A percentile compares a stretch with the other conserved stretches of the same genome.
phyloP scores from a whole-genome alignment of 1,140 invertebrate genomes.

The Scaptomyza pallida region DNA sequence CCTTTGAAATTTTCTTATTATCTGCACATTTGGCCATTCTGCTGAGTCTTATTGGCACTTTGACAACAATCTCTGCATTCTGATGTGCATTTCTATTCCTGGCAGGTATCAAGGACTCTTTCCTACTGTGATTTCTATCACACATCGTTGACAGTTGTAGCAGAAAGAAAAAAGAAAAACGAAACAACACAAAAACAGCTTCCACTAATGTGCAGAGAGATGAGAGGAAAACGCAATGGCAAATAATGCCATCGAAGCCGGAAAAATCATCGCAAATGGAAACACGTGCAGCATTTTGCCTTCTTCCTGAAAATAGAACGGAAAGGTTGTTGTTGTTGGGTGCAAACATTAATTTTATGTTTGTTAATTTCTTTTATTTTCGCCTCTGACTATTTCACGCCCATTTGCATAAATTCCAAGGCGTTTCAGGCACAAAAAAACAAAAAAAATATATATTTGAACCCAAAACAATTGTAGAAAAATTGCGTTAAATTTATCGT shows the following conservation, averaged over 20 bases:
- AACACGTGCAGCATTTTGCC: constrained; percentile 60
- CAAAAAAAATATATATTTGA: constrained; percentile 5
- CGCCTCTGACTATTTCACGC: constrained; percentile 69
- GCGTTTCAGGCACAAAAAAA: constrained; percentile 47
- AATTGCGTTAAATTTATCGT: constrained; percentile 80
- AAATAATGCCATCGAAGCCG: constrained; percentile 13
- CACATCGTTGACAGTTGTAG: constrained; percentile 49
- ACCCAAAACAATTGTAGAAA: constrained; percentile 41
- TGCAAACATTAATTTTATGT: constrained; percentile 82
- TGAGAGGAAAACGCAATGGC: constrained; percentile 4
- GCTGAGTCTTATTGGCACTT: constrained; percentile 65
- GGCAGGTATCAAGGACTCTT: constrained; percentile 20
- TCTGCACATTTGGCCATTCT: constrained; percentile 48
- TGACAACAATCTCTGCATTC: constrained; percentile 70
- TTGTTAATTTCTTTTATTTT: constrained; percentile 82
- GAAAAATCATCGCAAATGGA: constrained; percentile 53
- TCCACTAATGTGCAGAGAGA: constrained; percentile 52
- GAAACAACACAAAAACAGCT: constrained; percentile 54
- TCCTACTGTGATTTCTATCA: constrained; percentile 61
- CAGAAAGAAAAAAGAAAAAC: constrained; percentile 11
- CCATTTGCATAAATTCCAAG: constrained; percentile 79
- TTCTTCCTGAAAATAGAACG: neutral
- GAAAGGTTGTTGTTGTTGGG: constrained; percentile 62
- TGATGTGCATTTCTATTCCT: constrained; percentile 48
- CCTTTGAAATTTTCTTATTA: constrained; percentile 28